These are phyloP conservation scores for Astur gentilis DNA, from an alignment of 2,113 vertebrate species.

Conservation along the genomic window DNA sequence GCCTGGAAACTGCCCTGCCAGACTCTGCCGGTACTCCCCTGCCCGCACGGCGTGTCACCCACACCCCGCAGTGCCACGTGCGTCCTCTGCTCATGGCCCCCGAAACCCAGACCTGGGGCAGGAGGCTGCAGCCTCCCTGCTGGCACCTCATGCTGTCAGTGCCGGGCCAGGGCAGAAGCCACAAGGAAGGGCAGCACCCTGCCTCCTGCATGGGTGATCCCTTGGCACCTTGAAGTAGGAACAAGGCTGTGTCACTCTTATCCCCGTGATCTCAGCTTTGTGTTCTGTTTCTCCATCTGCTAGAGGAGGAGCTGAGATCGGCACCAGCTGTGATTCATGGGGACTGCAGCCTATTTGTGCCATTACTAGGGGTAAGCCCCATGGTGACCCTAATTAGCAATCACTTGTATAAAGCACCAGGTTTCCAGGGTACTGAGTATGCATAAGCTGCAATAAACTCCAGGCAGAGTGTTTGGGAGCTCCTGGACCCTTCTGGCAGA, in stretches of 20 bases:
- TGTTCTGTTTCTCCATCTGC: neutral
- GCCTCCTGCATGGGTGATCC: neutral
- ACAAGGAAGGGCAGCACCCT: fast-evolving
- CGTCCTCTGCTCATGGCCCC: neutral
- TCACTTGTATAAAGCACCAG: neutral
- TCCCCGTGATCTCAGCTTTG: neutral
- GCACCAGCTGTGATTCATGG: neutral
- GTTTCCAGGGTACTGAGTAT: neutral
- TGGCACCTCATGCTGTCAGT: neutral
- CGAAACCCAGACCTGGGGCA: neutral
- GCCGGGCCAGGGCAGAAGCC: fast-evolving
- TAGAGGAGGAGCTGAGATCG: neutral
- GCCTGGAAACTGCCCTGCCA: neutral
- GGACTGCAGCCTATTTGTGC: neutral
- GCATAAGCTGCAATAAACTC: neutral
- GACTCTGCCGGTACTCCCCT: neutral
- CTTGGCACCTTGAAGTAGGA: neutral
- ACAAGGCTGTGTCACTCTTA: neutral
- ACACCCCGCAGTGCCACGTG: fast-evolving
- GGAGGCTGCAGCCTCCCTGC: neutral
- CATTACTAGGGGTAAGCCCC: neutral
- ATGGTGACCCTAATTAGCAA: neutral
- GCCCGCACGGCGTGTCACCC: fast-evolving
- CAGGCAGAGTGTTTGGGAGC: neutral
- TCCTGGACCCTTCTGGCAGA: neutral